Evolutionary conservation across 2,888 invertebrate genomes (phyloP).

Genomic region (Geophilus truncorum): DNA sequence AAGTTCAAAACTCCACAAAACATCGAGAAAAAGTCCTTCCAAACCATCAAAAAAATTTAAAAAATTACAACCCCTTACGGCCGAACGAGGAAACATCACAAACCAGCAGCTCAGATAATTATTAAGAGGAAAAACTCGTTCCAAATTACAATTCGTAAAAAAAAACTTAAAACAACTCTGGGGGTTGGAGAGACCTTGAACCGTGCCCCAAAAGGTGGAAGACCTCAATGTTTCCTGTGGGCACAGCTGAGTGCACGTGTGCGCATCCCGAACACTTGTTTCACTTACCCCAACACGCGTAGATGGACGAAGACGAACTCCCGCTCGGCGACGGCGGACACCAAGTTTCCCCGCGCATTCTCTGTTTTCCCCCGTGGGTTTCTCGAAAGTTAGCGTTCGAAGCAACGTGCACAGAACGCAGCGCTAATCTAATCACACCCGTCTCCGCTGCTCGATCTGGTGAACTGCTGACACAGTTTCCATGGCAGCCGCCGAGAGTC

Average conservation of each 20-base stretch:
- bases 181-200: conserved; percentile 2
- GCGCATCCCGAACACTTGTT: neutral
- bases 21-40: too few species aligned
- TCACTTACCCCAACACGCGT: neutral
- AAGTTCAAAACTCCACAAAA: too few species aligned
- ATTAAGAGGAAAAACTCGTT: neutral
- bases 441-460: conserved; percentile 6
- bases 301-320: neutral
- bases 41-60: too few species aligned
- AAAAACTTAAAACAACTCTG: too few species aligned
- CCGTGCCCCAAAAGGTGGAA: neutral
- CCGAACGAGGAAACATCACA: neutral
- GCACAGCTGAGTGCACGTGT: neutral
- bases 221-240: neutral
- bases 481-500: conserved; percentile 22
- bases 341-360: neutral
- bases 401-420: neutral
- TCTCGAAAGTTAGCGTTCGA: too few species aligned
- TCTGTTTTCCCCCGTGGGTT: neutral
- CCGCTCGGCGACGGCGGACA: neutral
- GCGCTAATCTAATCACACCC: neutral
- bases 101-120: neutral
- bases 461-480: conserved; percentile 27
- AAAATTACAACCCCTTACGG: neutral
- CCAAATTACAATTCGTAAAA: too few species aligned